A percentile compares a stretch with the other conserved stretches of the same genome.
Conservation (phyloP, 1,140 invertebrate species). For the Caerostris darwini region DNA sequence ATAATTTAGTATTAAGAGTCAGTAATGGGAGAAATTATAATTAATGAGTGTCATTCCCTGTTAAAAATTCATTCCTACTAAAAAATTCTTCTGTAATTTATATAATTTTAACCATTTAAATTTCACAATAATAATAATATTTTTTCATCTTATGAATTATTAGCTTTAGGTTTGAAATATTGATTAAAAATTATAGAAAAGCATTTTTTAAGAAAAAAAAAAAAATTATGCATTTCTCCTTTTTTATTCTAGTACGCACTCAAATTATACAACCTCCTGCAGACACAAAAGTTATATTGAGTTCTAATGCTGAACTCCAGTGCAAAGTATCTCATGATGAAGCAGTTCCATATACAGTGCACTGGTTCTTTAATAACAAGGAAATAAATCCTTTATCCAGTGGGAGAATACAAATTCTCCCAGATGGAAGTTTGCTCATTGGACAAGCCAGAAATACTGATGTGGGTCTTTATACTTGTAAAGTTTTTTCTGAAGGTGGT, state of each 20-base stretch:
- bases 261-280: slow-evolving; percentile 77
- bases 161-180: background rate
- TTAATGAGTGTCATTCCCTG: no score
- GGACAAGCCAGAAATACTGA: slow-evolving; percentile 83
- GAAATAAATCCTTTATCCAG: slow-evolving; percentile 65
- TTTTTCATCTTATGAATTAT: background rate
- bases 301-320: slow-evolving; percentile 93
- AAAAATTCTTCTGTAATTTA: no score
- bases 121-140: background rate
- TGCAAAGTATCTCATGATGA: slow-evolving; percentile 97
- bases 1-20: no score
- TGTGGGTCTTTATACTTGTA: slow-evolving; percentile 83
- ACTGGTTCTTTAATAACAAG: slow-evolving; percentile 94
- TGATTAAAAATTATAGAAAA: background rate
- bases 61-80: no score
- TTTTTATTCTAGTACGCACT: slow-evolving; percentile 73
- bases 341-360: slow-evolving; percentile 92
- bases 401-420: slow-evolving; percentile 80
- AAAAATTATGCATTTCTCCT: background rate
- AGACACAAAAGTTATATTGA: slow-evolving; percentile 88
- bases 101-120: no score
- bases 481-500: slow-evolving; percentile 92
- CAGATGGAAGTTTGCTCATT: slow-evolving; percentile 83
- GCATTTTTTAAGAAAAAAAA: background rate
- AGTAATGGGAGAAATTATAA: no score